These are phyloP conservation scores for Protonibea diacanthus DNA, from an alignment of 2,797 vertebrate genomes.

Conservation along the genomic window DNA sequence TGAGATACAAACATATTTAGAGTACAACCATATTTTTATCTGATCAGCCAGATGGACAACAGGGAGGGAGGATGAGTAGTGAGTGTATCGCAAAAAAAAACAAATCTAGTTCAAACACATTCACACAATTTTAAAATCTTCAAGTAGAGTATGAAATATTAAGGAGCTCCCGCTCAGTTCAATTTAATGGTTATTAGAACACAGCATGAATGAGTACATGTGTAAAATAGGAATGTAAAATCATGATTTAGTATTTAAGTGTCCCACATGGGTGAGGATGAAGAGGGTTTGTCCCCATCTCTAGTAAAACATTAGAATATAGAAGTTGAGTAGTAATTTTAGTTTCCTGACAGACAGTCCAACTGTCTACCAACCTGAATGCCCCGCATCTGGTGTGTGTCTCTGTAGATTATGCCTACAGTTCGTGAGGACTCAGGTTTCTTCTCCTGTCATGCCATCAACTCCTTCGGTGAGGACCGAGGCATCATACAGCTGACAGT, in stretches of 20 bases:
- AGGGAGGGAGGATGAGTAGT: not conserved
- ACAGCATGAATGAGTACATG: constrained; percentile 32
- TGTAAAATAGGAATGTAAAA: constrained; percentile 37
- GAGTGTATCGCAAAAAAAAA: not conserved
- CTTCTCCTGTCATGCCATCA: constrained; percentile 99
- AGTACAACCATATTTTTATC: not conserved
- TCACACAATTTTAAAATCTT: constrained; percentile 41
- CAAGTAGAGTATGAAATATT: constrained; percentile 54
- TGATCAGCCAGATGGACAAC: constrained; percentile 23
- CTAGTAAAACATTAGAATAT: constrained; percentile 18
- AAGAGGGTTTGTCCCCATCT: constrained; percentile 11
- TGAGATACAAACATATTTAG: not conserved
- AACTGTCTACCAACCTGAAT: constrained; percentile 15
- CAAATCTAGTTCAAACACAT: constrained; percentile 9
- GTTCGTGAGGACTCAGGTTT: constrained; percentile 98
- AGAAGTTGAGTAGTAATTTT: constrained; percentile 2
- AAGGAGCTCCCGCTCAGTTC: constrained; percentile 39
- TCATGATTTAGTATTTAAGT: constrained; percentile 24
- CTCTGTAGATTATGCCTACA: constrained; percentile 93
- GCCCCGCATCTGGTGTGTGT: constrained; percentile 22
- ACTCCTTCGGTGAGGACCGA: constrained; percentile 98
- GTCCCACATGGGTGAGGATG: constrained; percentile 14
- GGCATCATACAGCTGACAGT: constrained; percentile 99
- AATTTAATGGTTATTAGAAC: constrained; percentile 56
- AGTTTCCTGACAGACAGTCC: not conserved